Conservation (phyloP, 2,797 vertebrate genomes). For the Sebastes vulpes region DNA sequence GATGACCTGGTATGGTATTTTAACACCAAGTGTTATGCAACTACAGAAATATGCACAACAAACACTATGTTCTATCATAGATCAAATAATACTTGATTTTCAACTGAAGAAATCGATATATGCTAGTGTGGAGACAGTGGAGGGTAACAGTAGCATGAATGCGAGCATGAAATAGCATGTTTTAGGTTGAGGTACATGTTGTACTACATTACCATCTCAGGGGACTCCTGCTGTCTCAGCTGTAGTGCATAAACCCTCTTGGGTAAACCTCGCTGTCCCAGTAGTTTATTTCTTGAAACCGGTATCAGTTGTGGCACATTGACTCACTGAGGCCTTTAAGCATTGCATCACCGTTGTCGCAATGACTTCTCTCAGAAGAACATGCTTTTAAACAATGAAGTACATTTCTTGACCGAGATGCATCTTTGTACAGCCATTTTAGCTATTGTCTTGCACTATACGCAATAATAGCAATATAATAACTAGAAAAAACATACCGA, state of each 20-base stretch:
- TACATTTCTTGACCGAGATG: background rate
- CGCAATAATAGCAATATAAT: background rate
- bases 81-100: background rate
- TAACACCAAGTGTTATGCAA: background rate
- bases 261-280: background rate
- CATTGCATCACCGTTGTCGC: background rate
- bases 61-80: background rate
- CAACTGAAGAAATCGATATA: background rate
- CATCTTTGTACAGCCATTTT: background rate
- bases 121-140: background rate
- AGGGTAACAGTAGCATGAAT: background rate
- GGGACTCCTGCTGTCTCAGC: background rate
- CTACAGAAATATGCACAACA: background rate
- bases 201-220: background rate
- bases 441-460: background rate
- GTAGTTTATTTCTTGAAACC: background rate
- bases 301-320: background rate
- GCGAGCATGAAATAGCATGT: background rate
- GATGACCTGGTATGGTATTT: background rate
- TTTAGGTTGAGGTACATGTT: background rate
- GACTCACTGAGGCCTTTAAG: slow-evolving; percentile 17
- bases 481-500: background rate
- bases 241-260: background rate
- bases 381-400: background rate
- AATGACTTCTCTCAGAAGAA: background rate